Conservation (phyloP, 2,113 vertebrate species). For the Brachypteracias leptosomus region DNA sequence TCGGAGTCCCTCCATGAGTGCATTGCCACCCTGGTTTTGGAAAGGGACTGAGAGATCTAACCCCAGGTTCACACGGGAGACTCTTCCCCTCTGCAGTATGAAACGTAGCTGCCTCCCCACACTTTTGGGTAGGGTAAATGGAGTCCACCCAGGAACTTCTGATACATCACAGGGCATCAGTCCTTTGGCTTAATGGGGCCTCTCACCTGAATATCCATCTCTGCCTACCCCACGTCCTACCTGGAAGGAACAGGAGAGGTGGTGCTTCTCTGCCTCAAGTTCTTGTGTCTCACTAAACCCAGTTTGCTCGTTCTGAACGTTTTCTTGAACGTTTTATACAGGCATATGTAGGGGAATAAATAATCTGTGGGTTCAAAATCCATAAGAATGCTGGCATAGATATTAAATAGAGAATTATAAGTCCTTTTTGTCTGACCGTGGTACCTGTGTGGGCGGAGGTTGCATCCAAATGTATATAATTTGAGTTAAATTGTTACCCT, state of each 20-base stretch:
- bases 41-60: neutral
- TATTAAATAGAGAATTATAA: neutral
- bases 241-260: accelerated
- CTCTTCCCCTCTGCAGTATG: neutral
- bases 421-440: neutral
- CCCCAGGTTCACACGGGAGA: neutral
- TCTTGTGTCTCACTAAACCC: neutral
- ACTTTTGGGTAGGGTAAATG: accelerated
- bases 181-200: accelerated
- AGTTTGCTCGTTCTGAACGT: neutral
- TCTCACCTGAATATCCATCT: accelerated
- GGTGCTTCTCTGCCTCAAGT: neutral
- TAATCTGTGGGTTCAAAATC: neutral
- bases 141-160: accelerated
- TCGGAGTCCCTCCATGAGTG: accelerated
- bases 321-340: neutral
- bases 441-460: neutral
- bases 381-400: neutral
- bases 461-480: neutral
- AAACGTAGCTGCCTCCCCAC: neutral
- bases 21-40: neutral
- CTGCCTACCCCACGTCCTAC: accelerated
- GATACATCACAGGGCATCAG: neutral
- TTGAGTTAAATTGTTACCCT: neutral
- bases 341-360: neutral